These are phyloP conservation scores for Erynnis tages DNA, from an alignment of 2,888 invertebrate species.

Conservation along the genomic window DNA sequence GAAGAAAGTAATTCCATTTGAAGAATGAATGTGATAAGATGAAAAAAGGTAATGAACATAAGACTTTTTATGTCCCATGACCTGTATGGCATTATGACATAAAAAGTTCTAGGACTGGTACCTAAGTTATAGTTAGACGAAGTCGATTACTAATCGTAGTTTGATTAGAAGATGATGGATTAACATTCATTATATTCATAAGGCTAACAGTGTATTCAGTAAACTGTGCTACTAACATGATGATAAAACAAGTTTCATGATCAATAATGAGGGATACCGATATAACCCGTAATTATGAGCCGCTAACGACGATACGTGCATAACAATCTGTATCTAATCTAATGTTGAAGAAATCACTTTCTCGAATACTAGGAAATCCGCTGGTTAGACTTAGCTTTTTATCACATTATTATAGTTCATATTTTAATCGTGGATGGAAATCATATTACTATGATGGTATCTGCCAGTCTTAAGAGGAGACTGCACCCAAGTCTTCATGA, in stretches of 20 bases:
- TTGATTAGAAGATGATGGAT: background rate
- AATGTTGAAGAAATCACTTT: slow-evolving; percentile 7
- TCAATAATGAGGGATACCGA: slow-evolving; percentile 8
- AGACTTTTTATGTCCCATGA: too few relatives aligned
- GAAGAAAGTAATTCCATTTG: too few relatives aligned
- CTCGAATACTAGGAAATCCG: slow-evolving; percentile 14
- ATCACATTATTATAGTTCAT: slow-evolving; percentile 16
- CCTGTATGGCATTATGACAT: too few relatives aligned
- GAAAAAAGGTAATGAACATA: too few relatives aligned
- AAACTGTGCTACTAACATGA: slow-evolving; percentile 5
- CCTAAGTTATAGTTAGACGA: too few relatives aligned
- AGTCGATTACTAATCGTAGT: background rate
- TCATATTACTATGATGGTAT: too few relatives aligned
- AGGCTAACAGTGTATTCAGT: background rate
- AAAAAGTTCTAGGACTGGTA: too few relatives aligned
- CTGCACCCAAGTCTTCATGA: too few relatives aligned
- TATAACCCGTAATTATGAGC: background rate
- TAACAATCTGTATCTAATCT: slow-evolving; percentile 7
- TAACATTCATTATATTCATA: background rate
- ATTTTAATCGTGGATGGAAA: too few relatives aligned
- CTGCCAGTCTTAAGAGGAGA: too few relatives aligned
- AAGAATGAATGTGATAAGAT: too few relatives aligned
- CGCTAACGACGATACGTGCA: slow-evolving; percentile 4
- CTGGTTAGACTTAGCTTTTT: slow-evolving; percentile 20
- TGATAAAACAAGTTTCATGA: slow-evolving; percentile 12